Conservation (phyloP, 2,888 invertebrate genomes). For the Leucoma salicis region DNA sequence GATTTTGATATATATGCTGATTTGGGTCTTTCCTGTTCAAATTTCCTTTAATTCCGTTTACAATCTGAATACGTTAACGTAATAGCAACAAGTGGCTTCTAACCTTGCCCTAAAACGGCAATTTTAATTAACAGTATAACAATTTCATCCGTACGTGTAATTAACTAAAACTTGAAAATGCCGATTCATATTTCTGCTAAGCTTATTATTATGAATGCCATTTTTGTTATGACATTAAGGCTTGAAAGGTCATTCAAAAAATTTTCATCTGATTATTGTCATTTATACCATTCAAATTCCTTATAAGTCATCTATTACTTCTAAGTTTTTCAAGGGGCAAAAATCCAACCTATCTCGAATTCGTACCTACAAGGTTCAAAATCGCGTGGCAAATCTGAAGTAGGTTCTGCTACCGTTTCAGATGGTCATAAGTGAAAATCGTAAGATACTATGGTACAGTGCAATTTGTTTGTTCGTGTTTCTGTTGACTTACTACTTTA, state of each 20-base stretch:
- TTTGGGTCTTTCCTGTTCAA: too few species aligned
- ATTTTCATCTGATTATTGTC: not conserved
- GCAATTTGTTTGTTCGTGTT: constrained; percentile 44
- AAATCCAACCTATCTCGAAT: constrained; percentile 5
- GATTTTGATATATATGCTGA: too few species aligned
- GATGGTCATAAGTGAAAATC: constrained; percentile 69
- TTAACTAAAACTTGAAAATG: not conserved
- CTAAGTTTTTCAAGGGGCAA: constrained; percentile 6
- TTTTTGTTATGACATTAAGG: too few species aligned
- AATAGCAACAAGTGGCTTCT: constrained; percentile 28
- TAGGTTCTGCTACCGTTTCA: constrained; percentile 43
- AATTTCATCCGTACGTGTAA: constrained; percentile 12
- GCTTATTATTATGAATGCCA: too few species aligned
- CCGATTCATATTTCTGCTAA: not conserved
- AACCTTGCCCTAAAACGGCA: constrained; percentile 20
- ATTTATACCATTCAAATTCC: not conserved
- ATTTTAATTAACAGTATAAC: constrained; percentile 23
- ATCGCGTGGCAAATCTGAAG: constrained; percentile 9
- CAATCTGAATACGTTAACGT: not conserved
- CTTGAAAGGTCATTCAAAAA: too few species aligned
- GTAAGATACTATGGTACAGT: constrained; percentile 58
- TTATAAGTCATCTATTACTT: not conserved
- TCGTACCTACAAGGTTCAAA: constrained; percentile 13
- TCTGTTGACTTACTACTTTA: constrained; percentile 48
- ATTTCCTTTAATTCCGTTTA: too few species aligned